phyloP scores from a whole-genome alignment of 2,113 vertebrate species.

The Pelmatolapia mariae region DNA sequence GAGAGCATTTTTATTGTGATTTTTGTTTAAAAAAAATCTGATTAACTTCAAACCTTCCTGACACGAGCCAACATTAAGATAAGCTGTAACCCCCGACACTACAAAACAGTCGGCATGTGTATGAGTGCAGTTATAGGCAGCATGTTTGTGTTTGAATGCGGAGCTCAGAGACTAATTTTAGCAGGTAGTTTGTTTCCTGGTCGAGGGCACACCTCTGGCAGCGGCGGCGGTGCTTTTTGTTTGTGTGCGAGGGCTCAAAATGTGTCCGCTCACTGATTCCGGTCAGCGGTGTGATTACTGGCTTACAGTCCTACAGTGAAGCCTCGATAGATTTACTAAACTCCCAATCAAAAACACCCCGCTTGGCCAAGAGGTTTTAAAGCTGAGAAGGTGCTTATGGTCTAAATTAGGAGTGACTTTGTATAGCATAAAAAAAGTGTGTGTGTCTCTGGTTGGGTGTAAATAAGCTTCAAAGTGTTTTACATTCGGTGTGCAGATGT shows the following conservation, averaged over 20 bases:
- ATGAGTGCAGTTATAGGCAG: not conserved
- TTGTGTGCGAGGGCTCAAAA: not conserved
- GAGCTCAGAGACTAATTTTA: conserved; percentile 22
- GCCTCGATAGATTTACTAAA: not conserved
- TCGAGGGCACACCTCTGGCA: not conserved
- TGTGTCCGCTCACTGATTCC: not conserved
- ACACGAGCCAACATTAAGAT: not conserved
- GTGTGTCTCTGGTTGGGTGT: not conserved
- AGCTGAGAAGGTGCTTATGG: not conserved
- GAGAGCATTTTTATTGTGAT: not conserved
- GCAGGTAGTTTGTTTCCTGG: conserved; percentile 25
- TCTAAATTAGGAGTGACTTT: not conserved
- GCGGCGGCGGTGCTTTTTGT: not conserved
- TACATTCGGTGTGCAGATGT: not conserved
- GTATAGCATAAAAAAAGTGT: not conserved
- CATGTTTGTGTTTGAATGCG: not conserved
- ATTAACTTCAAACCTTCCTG: not conserved
- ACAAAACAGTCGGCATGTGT: not conserved
- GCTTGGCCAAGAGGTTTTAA: not conserved
- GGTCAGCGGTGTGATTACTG: not conserved
- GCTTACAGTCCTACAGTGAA: not conserved
- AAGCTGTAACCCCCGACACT: not conserved
- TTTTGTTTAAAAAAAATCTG: not conserved
- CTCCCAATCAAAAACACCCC: not conserved
- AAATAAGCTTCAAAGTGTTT: not conserved